These are phyloP conservation scores for Arbacia lixula DNA, from an alignment of 53 echinoderm and acorn worm species.

Conservation along the genomic window DNA sequence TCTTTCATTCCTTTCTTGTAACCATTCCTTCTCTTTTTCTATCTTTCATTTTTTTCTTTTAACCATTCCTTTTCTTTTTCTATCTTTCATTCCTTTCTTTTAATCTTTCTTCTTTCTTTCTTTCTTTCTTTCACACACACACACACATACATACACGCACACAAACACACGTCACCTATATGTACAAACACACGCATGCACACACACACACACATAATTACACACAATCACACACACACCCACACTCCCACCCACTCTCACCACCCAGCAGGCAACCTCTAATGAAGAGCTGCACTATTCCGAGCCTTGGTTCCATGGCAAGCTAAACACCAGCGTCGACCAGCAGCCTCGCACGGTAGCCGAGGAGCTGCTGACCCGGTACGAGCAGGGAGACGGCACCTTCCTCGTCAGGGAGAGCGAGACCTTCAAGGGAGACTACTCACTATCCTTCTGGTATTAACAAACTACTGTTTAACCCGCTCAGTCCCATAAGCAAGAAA, in stretches of 20 bases:
- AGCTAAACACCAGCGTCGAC: slow-evolving; percentile 79
- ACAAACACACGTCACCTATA: too few relatives aligned
- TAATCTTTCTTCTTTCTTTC: too few relatives aligned
- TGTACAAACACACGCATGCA: too few relatives aligned
- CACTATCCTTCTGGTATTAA: slow-evolving; percentile 97
- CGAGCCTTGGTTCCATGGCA: slow-evolving; percentile 98
- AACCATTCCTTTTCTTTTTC: too few relatives aligned
- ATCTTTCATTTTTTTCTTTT: not conserved
- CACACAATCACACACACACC: too few relatives aligned
- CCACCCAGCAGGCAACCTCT: slow-evolving; percentile 65
- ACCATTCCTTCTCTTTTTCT: not conserved
- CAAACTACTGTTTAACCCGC: too few relatives aligned
- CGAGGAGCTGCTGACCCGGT: slow-evolving; percentile 83
- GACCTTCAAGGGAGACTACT: slow-evolving; percentile 98
- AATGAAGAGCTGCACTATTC: slow-evolving; percentile 97
- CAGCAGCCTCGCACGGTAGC: slow-evolving; percentile 75
- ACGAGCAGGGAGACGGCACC: slow-evolving; percentile 94
- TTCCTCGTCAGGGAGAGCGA: slow-evolving; percentile 98
- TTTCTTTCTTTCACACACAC: too few relatives aligned
- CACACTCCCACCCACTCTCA: not conserved
- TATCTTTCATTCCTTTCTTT: too few relatives aligned
- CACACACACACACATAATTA: too few relatives aligned
- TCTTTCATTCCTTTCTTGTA: slow-evolving; percentile 25
- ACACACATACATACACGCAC: too few relatives aligned
- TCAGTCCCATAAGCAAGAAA: too few relatives aligned